A percentile compares a stretch with the other conserved stretches of the same genome.
These are phyloP conservation scores for Catagonus wagneri DNA, from an alignment of 2,113 vertebrate genomes.

Conservation along the genomic window DNA sequence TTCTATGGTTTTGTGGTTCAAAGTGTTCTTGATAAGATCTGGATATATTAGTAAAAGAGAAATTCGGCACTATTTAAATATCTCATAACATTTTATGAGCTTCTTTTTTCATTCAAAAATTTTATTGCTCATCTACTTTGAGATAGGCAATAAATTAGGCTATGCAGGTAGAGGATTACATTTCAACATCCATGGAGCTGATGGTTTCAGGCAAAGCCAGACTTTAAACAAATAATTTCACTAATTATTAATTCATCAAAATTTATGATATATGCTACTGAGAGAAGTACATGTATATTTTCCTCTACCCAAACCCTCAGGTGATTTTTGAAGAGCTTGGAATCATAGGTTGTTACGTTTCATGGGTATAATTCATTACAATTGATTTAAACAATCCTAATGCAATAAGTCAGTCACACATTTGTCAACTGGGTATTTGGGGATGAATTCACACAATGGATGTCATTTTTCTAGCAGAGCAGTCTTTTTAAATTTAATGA, in stretches of 20 bases:
- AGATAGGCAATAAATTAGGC: not conserved
- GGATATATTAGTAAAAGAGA: not conserved
- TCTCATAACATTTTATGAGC: not conserved
- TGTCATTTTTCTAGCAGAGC: slow-evolving; percentile 56
- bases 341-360: slow-evolving; percentile 7
- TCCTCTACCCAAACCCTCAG: slow-evolving; percentile 31
- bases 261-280: not conserved
- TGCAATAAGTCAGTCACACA: slow-evolving; percentile 46
- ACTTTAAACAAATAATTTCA: slow-evolving; percentile 15
- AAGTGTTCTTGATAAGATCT: not conserved
- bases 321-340: slow-evolving; percentile 43
- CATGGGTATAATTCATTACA: slow-evolving; percentile 15
- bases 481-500: slow-evolving; percentile 74
- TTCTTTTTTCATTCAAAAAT: not conserved
- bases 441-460: slow-evolving; percentile 55
- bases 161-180: not conserved
- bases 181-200: not conserved
- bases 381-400: slow-evolving; percentile 66
- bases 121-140: not conserved
- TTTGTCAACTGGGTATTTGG: slow-evolving; percentile 68
- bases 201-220: slow-evolving; percentile 9
- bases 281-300: slow-evolving; percentile 18
- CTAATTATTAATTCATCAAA: slow-evolving; percentile 41
- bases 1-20: not conserved
- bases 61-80: not conserved